Evolutionary conservation across 2,797 vertebrate species (phyloP), one percentile per base, ranked within the genome.

Genomic region (Xiphophorus birchmanni): DNA sequence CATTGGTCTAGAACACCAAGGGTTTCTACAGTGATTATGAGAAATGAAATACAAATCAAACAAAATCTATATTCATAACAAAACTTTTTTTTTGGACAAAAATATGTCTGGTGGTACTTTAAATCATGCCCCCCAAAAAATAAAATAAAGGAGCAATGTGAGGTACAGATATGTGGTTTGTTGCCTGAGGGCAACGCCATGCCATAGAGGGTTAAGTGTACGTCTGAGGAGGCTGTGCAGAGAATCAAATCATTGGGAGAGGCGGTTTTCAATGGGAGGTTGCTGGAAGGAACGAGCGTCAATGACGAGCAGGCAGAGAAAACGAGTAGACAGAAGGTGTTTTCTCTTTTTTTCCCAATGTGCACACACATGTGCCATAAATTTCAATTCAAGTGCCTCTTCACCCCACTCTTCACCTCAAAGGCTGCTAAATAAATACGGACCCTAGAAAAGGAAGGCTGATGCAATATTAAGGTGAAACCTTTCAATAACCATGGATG

Each of bases 371-470:
- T 35, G 35, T 29, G 0, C 35, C 48, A 83, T 82, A 26, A 17
- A 80, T 88, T 86, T 83, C 60, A 63, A 77, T 74, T 26, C 72
- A 44, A 79, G 75, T 1, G 1, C 67, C 37, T 72, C 69, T 73
- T 73, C 67, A 76, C 74, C 52, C 12, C 45, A 29, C 23, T 47
- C 44, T 65, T 63, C 50, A 86, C 32, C 79, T 84, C 71, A 63
- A 78, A 85, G 73, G 52, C 54, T 76, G 8, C 83, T 86, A 65
- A 80, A 88, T 88, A 81, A 87, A 83, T 76, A 71, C 88, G 77
- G 32, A 78, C 77, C 69, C 35, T n/a, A 42, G 37, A 83, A 77
- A 80, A 72, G 79, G n/a, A 67, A 56, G 74, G 18, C 17, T 69
- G 52, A 76, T 85, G 73, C 42, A 74, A 88, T 74, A 77, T 77